Conservation (phyloP, 1,140 invertebrate genomes). For the Elysia chlorotica region DNA sequence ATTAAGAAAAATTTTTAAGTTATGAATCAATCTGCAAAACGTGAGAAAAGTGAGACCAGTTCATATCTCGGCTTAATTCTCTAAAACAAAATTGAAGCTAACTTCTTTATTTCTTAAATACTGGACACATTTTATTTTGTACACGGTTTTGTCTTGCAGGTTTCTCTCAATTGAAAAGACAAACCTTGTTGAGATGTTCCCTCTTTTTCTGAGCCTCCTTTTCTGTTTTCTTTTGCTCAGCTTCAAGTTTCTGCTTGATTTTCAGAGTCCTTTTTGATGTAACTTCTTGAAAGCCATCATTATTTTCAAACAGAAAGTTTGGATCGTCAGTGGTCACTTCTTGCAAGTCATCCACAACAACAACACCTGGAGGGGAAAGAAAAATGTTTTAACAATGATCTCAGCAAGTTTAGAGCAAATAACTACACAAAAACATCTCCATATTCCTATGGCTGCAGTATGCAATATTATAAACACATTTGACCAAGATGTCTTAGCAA, state of each 20-base stretch:
- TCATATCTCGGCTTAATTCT: no score
- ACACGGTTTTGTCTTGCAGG: no score
- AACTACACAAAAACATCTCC: no score
- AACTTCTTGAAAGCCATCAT: slow-evolving; percentile 87
- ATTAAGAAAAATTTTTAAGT: neutral
- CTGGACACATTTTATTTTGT: no score
- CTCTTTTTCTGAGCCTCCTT: slow-evolving; percentile 43
- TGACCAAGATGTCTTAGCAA: no score
- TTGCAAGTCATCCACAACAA: slow-evolving; percentile 68
- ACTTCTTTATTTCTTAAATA: no score
- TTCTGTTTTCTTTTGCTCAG: slow-evolving; percentile 55
- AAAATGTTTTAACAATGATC: slow-evolving; percentile 3
- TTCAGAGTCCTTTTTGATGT: slow-evolving; percentile 75
- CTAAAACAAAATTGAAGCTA: no score
- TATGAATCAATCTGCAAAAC: neutral
- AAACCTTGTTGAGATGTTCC: slow-evolving; percentile 41
- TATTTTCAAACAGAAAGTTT: slow-evolving; percentile 62
- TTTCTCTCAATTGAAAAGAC: no score
- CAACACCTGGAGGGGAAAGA: slow-evolving; percentile 61
- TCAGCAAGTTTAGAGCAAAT: no score
- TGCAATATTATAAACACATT: no score
- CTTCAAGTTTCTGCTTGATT: slow-evolving; percentile 60
- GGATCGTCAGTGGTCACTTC: slow-evolving; percentile 66
- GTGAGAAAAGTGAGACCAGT: no score
- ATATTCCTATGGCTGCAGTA: no score